Evolutionary conservation across 2,888 invertebrate genomes (phyloP).

Genomic region (Callyntrura guangdongensis): DNA sequence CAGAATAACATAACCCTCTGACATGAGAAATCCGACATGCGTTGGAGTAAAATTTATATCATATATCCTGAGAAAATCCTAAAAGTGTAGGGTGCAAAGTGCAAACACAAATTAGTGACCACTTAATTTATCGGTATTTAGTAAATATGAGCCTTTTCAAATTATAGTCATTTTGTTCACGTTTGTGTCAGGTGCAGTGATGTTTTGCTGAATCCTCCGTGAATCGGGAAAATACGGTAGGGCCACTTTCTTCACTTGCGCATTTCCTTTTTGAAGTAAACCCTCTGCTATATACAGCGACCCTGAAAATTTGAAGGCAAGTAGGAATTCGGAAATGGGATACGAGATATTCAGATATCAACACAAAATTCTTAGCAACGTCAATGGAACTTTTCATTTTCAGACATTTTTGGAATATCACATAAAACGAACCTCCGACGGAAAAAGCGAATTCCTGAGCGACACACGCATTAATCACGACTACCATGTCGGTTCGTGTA

Average conservation of each 20-base stretch:
- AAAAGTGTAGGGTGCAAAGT: constrained; percentile 20
- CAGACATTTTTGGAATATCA: no score
- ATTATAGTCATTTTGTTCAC: no score
- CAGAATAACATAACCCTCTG: constrained; percentile 65
- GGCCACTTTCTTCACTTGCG: constrained; percentile 1
- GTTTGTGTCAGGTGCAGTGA: not conserved
- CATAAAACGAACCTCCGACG: constrained; percentile 65
- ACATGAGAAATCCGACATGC: constrained; percentile 67
- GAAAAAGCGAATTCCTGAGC: constrained; percentile 77
- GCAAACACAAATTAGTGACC: not conserved
- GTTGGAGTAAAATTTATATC: constrained; percentile 79
- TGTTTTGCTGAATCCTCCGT: not conserved
- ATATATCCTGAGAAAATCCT: constrained; percentile 54
- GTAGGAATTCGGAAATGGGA: no score
- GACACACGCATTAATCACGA: constrained; percentile 73
- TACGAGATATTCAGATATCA: no score
- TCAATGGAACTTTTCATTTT: no score
- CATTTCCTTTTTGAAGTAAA: constrained; percentile 25
- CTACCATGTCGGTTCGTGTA: constrained; percentile 58
- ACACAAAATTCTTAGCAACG: no score
- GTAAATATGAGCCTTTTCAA: no score
- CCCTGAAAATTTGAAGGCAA: no score
- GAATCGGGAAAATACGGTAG: constrained; percentile 48
- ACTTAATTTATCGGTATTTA: no score
- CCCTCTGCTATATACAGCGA: constrained; percentile 63